Evolutionary conservation across 2,113 vertebrate species (phyloP).

Genomic region (Psilopsiagon aurifrons): DNA sequence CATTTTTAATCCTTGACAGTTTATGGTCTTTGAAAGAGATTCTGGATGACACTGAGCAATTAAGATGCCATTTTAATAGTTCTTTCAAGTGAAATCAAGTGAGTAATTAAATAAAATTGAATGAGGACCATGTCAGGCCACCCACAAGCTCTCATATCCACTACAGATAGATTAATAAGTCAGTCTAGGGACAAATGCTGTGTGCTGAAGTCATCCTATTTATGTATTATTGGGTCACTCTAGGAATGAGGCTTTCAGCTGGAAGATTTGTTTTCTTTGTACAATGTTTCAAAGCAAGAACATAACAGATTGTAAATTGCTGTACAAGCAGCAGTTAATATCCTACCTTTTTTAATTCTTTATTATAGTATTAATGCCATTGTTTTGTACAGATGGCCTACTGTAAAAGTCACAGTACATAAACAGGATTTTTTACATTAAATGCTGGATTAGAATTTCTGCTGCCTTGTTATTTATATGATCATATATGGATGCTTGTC

Average conservation of each 20-base stretch:
- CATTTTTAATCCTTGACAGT: constrained; percentile 66
- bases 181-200: not conserved
- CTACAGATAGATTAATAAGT: constrained; percentile 40
- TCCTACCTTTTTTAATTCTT: not conserved
- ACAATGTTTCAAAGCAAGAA: constrained; percentile 18
- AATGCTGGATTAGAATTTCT: not conserved
- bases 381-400: not conserved
- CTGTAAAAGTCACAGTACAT: not conserved
- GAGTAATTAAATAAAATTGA: constrained; percentile 71
- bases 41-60: constrained; percentile 69
- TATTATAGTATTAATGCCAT: not conserved
- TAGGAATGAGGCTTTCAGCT: constrained; percentile 51
- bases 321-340: constrained; percentile 33
- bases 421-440: constrained; percentile 16
- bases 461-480: not conserved
- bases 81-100: constrained; percentile 77
- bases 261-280: constrained; percentile 51
- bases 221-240: constrained; percentile 37
- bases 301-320: not conserved
- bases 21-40: constrained; percentile 67
- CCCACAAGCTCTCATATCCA: constrained; percentile 58
- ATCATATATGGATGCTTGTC: not conserved
- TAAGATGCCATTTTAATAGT: constrained; percentile 73
- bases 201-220: constrained; percentile 36
- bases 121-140: constrained; percentile 56